These are phyloP conservation scores for Ectropis crepuscularia DNA, from an alignment of 2,888 invertebrate species.

Conservation along the genomic window DNA sequence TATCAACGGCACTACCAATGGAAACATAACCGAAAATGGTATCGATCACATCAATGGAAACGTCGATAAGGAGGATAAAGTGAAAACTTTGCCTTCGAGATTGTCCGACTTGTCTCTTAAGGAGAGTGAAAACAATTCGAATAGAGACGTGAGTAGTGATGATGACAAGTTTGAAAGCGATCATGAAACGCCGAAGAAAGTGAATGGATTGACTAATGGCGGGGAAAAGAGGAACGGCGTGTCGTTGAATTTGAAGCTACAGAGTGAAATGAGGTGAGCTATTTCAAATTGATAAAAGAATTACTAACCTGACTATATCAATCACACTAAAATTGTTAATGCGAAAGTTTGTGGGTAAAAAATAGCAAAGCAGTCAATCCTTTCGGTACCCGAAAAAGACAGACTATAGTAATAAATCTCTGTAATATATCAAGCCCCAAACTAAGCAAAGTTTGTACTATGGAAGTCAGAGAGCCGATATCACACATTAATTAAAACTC, in stretches of 20 bases:
- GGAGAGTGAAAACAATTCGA: slow-evolving; percentile 62
- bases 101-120: slow-evolving; percentile 73
- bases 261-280: slow-evolving; percentile 76
- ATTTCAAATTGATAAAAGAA: too few relatives aligned
- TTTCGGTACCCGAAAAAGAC: too few relatives aligned
- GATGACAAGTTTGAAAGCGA: slow-evolving; percentile 74
- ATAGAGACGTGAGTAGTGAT: slow-evolving; percentile 67
- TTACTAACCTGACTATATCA: too few relatives aligned
- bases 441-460: too few relatives aligned
- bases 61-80: slow-evolving; percentile 54
- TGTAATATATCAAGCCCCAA: too few relatives aligned
- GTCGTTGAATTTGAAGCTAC: slow-evolving; percentile 74
- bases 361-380: too few relatives aligned
- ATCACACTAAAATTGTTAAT: too few relatives aligned
- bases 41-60: slow-evolving; percentile 46
- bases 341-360: too few relatives aligned
- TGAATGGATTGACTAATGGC: slow-evolving; percentile 54
- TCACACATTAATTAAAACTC: too few relatives aligned
- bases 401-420: too few relatives aligned
- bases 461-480: too few relatives aligned
- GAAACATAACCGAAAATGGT: slow-evolving; percentile 40
- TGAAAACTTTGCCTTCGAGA: slow-evolving; percentile 60
- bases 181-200: slow-evolving; percentile 64
- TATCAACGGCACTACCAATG: slow-evolving; percentile 59
- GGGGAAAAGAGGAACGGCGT: slow-evolving; percentile 71